Evolutionary conservation across 2,113 vertebrate species (phyloP), one percentile per base, ranked within the genome.

Genomic region (Cyanoderma ruficeps): DNA sequence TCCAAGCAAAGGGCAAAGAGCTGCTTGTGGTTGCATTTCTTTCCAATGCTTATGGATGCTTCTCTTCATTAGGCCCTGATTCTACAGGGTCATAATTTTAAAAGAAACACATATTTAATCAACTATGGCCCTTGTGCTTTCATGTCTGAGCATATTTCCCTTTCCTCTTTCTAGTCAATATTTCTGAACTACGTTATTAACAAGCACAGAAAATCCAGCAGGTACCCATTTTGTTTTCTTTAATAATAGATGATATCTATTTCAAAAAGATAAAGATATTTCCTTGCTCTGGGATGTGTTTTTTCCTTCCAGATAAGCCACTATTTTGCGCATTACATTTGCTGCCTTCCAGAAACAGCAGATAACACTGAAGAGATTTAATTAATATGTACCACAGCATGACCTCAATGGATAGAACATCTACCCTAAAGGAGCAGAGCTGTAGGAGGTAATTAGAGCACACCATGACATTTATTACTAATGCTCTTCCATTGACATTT

Each of bases 321-420:
- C 60, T 93, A 21, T 88, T 94, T 86, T 95, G 88, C 74, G 86
- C 80, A 42, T 92, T 70, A 56, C 9, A 33, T 83, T 94, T 64
- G 64, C 83, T 92, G 94, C 87, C 79, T 96, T 90, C 61, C 77
- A 82, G 95, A 96, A 95, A 93, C 31, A 78, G 56, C 72, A 90
- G 95, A 96, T 95, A 97, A 93, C 76, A 75, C 49, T 89, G 93
- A 95, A 59, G 70, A 95, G 80, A 96, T 92, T 96, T 97, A 97
- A 97, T 95, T 95, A 97, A 80, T 93, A 87, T 77, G 72, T 95
- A 92, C 90, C 71, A 70, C 88, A 95, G 96, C 87, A 91, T 89
- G 94, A 96, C 76, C 91, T 93, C 67, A 70, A 46, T 64, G 87
- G 89, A 77, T 64, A 95, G 88, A 96, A 86, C 56, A 94, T 90